A percentile compares a stretch with the other conserved stretches of the same genome.
Conservation (phyloP, 1,140 invertebrate species). For the Drosophila nebulosa region DNA sequence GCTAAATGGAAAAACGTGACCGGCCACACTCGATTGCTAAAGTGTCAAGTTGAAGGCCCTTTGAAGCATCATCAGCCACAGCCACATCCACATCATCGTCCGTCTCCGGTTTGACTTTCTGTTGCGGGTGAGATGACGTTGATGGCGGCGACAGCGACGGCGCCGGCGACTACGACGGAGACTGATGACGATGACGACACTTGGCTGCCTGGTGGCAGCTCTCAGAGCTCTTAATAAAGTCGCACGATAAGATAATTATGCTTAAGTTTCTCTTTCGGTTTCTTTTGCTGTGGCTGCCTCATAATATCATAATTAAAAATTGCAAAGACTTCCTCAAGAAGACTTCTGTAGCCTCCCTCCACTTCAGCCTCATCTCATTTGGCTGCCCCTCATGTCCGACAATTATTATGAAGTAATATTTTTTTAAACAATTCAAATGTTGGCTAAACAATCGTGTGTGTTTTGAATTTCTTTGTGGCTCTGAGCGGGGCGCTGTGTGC, state of each 20-base stretch:
- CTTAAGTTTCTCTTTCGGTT: slow-evolving; percentile 23
- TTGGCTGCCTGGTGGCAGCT: slow-evolving; percentile 25
- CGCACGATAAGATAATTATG: slow-evolving; percentile 49
- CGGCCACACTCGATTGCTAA: slow-evolving; percentile 31
- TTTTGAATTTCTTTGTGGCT: slow-evolving; percentile 23
- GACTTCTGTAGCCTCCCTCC: slow-evolving; percentile 18
- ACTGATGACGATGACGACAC: slow-evolving; percentile 28
- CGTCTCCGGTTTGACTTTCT: slow-evolving; percentile 19
- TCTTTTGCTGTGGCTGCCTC: not conserved
- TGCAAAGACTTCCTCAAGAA: slow-evolving; percentile 33
- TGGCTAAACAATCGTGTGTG: slow-evolving; percentile 26
- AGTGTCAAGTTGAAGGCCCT: slow-evolving; percentile 68
- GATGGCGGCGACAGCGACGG: no score
- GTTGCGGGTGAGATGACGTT: slow-evolving; percentile 36
- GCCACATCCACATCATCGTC: not conserved
- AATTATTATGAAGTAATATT: slow-evolving; percentile 64
- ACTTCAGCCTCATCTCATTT: not conserved
- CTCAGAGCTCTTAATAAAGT: slow-evolving; percentile 46
- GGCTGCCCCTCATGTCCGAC: slow-evolving; percentile 37
- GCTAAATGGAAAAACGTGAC: slow-evolving; percentile 58
- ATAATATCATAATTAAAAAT: slow-evolving; percentile 41
- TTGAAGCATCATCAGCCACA: slow-evolving; percentile 19
- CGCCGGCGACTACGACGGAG: not conserved
- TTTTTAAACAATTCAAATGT: slow-evolving; percentile 58
- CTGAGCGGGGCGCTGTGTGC: not conserved